Base-by-base conservation (phyloP, 2,888 invertebrate genomes). In the Bellardia pandia region DNA sequence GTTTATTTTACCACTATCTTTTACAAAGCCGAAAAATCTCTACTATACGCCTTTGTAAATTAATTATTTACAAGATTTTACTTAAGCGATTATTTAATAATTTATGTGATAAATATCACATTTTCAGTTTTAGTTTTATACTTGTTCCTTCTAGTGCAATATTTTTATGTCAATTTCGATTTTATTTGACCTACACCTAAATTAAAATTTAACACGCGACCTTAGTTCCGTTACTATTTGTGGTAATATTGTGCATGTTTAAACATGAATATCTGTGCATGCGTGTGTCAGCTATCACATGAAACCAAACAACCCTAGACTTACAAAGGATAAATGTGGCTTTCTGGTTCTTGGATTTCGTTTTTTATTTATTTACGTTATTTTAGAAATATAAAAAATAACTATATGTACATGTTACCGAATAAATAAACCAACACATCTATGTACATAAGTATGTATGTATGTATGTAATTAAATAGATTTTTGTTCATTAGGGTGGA, bases 111-210 rank as follows among this genome's bases (percentile, higher is more conserved):
- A 51, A 51, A 51, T n/a, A n/a, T 51, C n/a, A 51, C 23, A 30
- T 13, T 11, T 33, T 58, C 33, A 11, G 1, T 33, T 14, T 33
- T 45, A 23, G 33, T 68, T 68, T n/a, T 37, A 5, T 30, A 33
- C 58, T 11, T 66, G 40, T 60, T 51, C 11, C 5, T 23, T 56
- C 23, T 5, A 58, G n/a, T 2, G 42, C 16, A 66, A 66, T 58
- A 42, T 51, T 82, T 58, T 48, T 1, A n/a, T 37, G 60, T 11
- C 11, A 75, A 75, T 76, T 83, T 89, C 89, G 88, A 89, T 91
- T 91, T 91, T 89, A 89, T 90, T 88, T 91, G 92, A 92, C 92
- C 92, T 92, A 91, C 91, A 92, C 91, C 92, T 90, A 91, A 93
- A 93, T 92, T 91, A 90, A 78, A 89, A 89, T 88, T 90, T 90